Percentiles rank a stretch among this genome's conserved stretches.
Evolutionary conservation across 1,140 invertebrate genomes (phyloP).

Genomic region (Drosophila ogumai): DNA sequence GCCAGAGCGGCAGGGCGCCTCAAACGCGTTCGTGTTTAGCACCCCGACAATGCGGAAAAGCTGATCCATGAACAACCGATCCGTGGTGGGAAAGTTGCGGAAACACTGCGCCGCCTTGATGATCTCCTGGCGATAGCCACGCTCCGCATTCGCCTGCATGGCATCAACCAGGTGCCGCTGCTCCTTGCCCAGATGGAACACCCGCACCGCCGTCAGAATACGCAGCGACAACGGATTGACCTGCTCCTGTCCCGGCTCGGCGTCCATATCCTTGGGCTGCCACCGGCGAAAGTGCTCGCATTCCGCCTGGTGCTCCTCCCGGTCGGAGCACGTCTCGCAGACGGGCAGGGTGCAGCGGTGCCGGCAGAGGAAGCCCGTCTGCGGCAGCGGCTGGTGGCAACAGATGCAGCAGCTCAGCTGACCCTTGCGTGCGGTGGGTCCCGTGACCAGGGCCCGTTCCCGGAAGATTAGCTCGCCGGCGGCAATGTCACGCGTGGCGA

Average conservation of each 20-base stretch:
- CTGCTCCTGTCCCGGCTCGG: constrained; percentile 23
- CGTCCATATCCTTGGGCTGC: constrained; percentile 85
- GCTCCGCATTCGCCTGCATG: constrained; percentile 86
- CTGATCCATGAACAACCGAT: constrained; percentile 78
- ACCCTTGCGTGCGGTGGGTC: constrained; percentile 85
- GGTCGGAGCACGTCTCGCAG: constrained; percentile 87
- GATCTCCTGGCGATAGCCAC: constrained; percentile 87
- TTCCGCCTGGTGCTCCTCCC: constrained; percentile 86
- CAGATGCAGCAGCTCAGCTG: constrained; percentile 78
- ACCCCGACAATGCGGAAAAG: constrained; percentile 86
- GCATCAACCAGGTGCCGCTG: constrained; percentile 86
- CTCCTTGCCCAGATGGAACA: constrained; percentile 86
- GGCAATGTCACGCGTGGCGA: constrained; percentile 88
- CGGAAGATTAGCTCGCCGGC: constrained; percentile 89
- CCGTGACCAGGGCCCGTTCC: constrained; percentile 88
- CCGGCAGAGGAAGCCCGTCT: constrained; percentile 84
- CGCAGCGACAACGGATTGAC: constrained; percentile 86
- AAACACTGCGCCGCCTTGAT: constrained; percentile 87
- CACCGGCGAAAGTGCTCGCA: constrained; percentile 87
- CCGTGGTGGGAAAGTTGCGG: constrained; percentile 86
- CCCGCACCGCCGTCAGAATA: constrained; percentile 87
- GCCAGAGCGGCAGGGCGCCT: constrained; percentile 86
- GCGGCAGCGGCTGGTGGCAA: constrained; percentile 77
- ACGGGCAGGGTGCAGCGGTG: constrained; percentile 84
- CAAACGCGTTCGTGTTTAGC: constrained; percentile 91